Percentiles rank a stretch among this genome's conserved stretches.
These are phyloP conservation scores for Hyla sarda DNA, from an alignment of 2,113 vertebrate species.

Conservation along the genomic window DNA sequence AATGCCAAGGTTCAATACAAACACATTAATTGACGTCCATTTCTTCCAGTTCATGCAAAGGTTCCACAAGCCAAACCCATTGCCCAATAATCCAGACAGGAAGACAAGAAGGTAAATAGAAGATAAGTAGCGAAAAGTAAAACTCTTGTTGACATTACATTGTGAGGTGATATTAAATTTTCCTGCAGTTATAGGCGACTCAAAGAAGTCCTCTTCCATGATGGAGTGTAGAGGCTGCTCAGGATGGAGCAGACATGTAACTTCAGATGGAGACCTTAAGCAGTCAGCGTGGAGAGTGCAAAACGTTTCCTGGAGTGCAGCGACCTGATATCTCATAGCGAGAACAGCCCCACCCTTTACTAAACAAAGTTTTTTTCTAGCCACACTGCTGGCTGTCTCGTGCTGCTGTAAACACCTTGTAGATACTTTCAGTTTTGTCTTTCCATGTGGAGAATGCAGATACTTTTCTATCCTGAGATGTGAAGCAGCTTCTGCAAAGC, in stretches of 20 bases:
- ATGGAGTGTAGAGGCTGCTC: not conserved
- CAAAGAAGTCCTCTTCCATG: conserved; percentile 23
- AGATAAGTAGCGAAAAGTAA: conserved; percentile 70
- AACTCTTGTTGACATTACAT: conserved; percentile 60
- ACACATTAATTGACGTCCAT: conserved; percentile 67
- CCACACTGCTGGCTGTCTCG: too few relatives aligned
- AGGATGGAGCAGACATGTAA: not conserved
- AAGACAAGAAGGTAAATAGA: conserved; percentile 72
- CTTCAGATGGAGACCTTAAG: not conserved
- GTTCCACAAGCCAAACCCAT: conserved; percentile 70
- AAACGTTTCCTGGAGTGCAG: too few relatives aligned
- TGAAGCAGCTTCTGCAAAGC: too few relatives aligned
- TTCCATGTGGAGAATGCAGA: too few relatives aligned
- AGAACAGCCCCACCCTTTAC: too few relatives aligned
- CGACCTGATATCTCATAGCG: too few relatives aligned
- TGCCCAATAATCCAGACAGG: conserved; percentile 74
- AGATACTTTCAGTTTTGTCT: too few relatives aligned
- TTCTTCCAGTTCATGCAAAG: conserved; percentile 64
- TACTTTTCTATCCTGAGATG: too few relatives aligned
- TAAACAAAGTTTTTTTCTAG: too few relatives aligned
- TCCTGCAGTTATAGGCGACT: not conserved
- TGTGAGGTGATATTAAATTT: not conserved
- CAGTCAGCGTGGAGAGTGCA: not conserved
- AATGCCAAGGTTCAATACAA: conserved; percentile 77
- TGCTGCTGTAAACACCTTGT: too few relatives aligned